Conservation (phyloP, 2,888 invertebrate species). For the Calliopum simillimum region DNA sequence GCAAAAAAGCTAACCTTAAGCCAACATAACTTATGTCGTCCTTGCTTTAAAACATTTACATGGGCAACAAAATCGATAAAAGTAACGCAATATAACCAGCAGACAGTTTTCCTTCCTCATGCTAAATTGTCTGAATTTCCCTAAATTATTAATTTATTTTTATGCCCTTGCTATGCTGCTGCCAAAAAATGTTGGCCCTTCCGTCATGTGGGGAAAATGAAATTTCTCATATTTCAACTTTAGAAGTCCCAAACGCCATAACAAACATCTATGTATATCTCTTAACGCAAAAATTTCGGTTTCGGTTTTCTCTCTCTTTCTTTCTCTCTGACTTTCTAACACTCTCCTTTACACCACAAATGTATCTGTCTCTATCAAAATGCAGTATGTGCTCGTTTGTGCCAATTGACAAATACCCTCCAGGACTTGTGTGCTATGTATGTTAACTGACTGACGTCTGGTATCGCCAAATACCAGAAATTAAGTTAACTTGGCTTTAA, state of each 20-base stretch:
- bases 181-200: neutral
- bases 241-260: neutral
- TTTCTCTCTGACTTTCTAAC: neutral
- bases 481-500: slow-evolving; percentile 29
- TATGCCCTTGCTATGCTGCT: neutral
- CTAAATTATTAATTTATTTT: slow-evolving; percentile 10
- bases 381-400: slow-evolving; percentile 7
- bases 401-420: slow-evolving; percentile 31
- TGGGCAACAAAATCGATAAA: neutral
- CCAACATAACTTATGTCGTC: too few relatives aligned
- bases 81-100: neutral
- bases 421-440: slow-evolving; percentile 13
- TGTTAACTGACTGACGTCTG: slow-evolving; percentile 2
- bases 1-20: too few relatives aligned
- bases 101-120: neutral
- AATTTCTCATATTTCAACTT: neutral
- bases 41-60: too few relatives aligned
- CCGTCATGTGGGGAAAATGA: neutral
- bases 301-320: neutral
- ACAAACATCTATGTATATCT: neutral
- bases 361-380: too few relatives aligned
- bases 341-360: too few relatives aligned
- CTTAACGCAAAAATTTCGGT: neutral
- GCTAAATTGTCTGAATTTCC: neutral
- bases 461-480: slow-evolving; percentile 31